phyloP scores from a whole-genome alignment of 2,113 vertebrate genomes.

The Pedionomus torquatus region DNA sequence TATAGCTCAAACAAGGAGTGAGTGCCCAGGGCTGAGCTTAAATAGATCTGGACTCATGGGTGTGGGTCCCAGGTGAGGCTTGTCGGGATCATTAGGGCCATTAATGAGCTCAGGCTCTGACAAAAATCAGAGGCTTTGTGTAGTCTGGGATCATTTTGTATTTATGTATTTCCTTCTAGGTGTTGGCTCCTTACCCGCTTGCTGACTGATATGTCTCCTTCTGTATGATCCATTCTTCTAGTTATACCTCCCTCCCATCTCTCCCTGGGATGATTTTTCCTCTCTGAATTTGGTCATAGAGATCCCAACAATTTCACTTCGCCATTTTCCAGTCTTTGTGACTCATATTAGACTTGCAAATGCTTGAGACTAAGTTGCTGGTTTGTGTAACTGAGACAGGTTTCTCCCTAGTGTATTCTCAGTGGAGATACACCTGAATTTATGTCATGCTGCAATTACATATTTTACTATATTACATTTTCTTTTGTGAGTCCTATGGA shows the following conservation, averaged over 20 bases:
- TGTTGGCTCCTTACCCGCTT: background rate
- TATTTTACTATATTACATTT: background rate
- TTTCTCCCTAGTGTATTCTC: background rate
- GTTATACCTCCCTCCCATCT: background rate
- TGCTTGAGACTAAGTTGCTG: background rate
- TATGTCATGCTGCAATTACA: background rate
- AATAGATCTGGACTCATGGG: background rate
- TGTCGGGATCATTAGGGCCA: background rate
- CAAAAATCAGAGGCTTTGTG: conserved; percentile 1
- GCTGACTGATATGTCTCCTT: background rate
- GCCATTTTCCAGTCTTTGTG: background rate
- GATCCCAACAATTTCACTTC: background rate
- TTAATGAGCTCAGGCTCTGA: background rate
- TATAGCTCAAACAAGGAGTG: rapidly evolving
- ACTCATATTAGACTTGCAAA: background rate
- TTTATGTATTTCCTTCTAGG: background rate
- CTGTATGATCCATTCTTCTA: background rate
- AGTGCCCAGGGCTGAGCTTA: background rate
- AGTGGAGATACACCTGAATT: background rate
- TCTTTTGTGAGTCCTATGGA: background rate
- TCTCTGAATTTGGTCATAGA: background rate
- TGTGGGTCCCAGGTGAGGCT: background rate
- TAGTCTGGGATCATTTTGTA: conserved; percentile 37
- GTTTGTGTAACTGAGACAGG: background rate
- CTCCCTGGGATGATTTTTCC: background rate